Base-by-base conservation (phyloP, 92 coral and sea anemone genomes). In the Siderastrea radians region DNA sequence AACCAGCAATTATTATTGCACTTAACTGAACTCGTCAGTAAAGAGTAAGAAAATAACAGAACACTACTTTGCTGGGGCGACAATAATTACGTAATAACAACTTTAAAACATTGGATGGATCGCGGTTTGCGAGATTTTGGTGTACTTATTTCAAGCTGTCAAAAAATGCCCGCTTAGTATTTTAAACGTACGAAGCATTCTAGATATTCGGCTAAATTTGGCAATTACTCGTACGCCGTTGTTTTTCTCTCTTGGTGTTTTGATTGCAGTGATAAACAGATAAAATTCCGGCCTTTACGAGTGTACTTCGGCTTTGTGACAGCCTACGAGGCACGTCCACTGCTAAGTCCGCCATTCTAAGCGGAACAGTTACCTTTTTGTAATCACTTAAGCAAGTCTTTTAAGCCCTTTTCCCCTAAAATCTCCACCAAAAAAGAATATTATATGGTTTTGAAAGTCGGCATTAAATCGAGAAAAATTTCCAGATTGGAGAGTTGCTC, bases 261-360 rank as follows among this genome's bases (percentile, higher is more conserved):
- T 49, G 75, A 71, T 49, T 71, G 57, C n/a, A 71, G 43, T 12
- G 75, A 71, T 71, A 71, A 71, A 71, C 38, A 48, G 75, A 71
- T 71, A 71, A 71, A 71, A 71, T 71, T 71, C 75, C 75, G 49
- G 9, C 3, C 47, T 70, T 70, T 13, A 43, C 49, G 52, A 12
- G 38, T 26, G 38, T 26, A 26, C 54, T 53, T 59, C 11, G n/a
- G 38, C 49, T 71, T 9, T 47, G 57, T 16, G 54, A 46, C 75
- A 48, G 10, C 75, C 55, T 8, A 9, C 15, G 14, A 48, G 55
- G 8, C 75, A 71, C 75, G 75, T 71, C 16, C 38, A 13, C 57
- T 10, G 3, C 6, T 13, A 13, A 16, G 6, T 2, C 13, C 19
- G 61, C 12, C 12, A 55, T 14, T 55, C 61, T 26, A 26, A 26